Evolutionary conservation across 2,797 vertebrate species (phyloP), one percentile per base, ranked within the genome.

Genomic region (Sebastes melanostomus): DNA sequence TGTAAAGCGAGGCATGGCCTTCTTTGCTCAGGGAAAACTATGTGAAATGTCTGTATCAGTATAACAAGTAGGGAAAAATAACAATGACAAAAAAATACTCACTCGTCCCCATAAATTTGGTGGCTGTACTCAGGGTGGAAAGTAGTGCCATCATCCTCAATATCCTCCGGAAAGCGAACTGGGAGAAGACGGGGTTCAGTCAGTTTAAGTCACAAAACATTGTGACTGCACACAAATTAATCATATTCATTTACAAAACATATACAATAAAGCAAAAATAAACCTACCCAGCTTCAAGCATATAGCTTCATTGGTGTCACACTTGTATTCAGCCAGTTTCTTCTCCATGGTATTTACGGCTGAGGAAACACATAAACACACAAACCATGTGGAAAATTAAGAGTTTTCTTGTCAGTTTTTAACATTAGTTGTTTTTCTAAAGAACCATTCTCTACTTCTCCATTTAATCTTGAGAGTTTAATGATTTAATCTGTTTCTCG

Each of bases 61-160:
- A 10, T 24, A 12, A 54, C 2, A 69, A 67, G 18, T 4, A 46
- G 2, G 1, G 10, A 66, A 18, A 16, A 6, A 6, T 38, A 42
- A 79, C 7, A 0, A 36, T 63, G 8, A 27, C 5, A 55, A 72
- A 56, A 72, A 55, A 69, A 52, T 63, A 98, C 98, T 96, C 96
- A 99, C 98, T 99, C 98, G 24, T 99, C 98, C 88, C 98, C 98
- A 95, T 97, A 99, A 7, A 97, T 92, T 63, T 99, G 98, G 92
- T 99, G 98, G 91, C 96, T 99, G 92, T 96, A 99, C 84, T 99
- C 98, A 1, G 98, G 98, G 88, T 98, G 98, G 89, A 99, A 99
- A 0, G 97, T 97, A 79, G 96, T 98, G 88, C 96, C 93, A 34
- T 99, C 98, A 89, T 99, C 98, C 16, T 99, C 98, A 88, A 99